These are phyloP conservation scores for Drosophila littoralis DNA, from an alignment of 1,140 invertebrate genomes.

Conservation along the genomic window DNA sequence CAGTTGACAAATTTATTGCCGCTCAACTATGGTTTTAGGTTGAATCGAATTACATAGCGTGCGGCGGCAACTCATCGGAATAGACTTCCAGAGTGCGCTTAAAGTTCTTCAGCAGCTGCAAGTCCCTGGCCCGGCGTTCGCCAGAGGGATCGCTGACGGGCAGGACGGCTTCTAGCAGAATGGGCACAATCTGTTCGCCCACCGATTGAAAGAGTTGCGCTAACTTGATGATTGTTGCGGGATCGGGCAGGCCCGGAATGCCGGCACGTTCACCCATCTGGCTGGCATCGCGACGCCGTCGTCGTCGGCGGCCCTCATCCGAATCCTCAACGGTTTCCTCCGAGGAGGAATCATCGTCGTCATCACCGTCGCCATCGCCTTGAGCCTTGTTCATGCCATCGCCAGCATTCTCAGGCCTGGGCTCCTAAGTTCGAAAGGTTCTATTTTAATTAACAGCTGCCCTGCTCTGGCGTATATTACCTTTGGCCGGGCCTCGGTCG, in stretches of 20 bases:
- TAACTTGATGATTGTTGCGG: slow-evolving; percentile 75
- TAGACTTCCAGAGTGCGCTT: slow-evolving; percentile 40
- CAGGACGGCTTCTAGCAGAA: slow-evolving; percentile 71
- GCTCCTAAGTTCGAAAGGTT: slow-evolving; percentile 20
- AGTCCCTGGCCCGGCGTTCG: slow-evolving; percentile 50
- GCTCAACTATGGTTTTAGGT: not conserved
- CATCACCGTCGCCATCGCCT: slow-evolving; percentile 27
- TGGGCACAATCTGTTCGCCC: slow-evolving; percentile 72
- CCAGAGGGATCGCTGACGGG: slow-evolving; percentile 44
- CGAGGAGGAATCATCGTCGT: slow-evolving; percentile 75
- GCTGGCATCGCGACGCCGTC: slow-evolving; percentile 58
- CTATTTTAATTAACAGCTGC: not conserved
- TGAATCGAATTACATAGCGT: slow-evolving; percentile 4
- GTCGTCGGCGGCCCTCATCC: slow-evolving; percentile 30
- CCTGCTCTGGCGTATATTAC: slow-evolving; percentile 14
- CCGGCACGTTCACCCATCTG: slow-evolving; percentile 31
- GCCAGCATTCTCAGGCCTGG: slow-evolving; percentile 11
- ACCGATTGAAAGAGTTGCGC: slow-evolving; percentile 73
- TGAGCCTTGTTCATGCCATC: not conserved
- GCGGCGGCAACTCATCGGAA: slow-evolving; percentile 34
- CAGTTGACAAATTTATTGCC: no score
- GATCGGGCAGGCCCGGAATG: slow-evolving; percentile 80
- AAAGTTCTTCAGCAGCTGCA: slow-evolving; percentile 47
- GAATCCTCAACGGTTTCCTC: slow-evolving; percentile 80
- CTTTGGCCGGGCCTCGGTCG: slow-evolving; percentile 59